Evolutionary conservation across 2,797 vertebrate genomes (phyloP), one percentile per base, ranked within the genome.

Genomic region (Staurois parvus): DNA sequence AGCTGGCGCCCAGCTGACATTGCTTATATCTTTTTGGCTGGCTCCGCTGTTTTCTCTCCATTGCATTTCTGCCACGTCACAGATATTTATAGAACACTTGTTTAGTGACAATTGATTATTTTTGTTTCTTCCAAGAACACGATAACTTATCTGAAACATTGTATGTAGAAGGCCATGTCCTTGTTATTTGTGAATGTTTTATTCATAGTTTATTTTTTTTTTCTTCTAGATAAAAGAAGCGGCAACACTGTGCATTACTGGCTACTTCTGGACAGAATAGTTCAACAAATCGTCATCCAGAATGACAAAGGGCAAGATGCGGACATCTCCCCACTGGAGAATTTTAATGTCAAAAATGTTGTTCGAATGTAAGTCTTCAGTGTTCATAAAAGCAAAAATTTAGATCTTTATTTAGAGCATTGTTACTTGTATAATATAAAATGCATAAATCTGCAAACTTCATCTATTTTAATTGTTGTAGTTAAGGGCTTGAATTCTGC

Each of bases 191-290:
- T n/a, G 17, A 72, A 73, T 12, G 6, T 15, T 34, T 52, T 40
- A n/a, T 37, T 68, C 3, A 81, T 37, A 5, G 4, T 56, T 64
- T 32, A 13, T 81, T 4, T 82, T 69, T 28, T 80, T 84, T 88
- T 89, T 56, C 52, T 76, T 88, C 30, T 84, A 99, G 98, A 99
- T 90, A 99, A 99, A 93, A 95, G 98, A 91, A 98, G 96, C 0
- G 98, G 98, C 32, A 99, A 98, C 95, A 99, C 97, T 0, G 97
- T 99, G 88, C 98, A 99, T 92, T 98, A 99, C 94, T 99, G 98
- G 98, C 93, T 99, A 85, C 95, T 99, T 72, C 92, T 99, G 72
- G 98, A 99, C 90, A 96, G 98, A 76, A 99, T 99, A 32, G 95
- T 99, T 90, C 98, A 99, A 90, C 98, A 99, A 91, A 98, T 99